Conservation (phyloP, 2,113 vertebrate genomes). For the Centropristis striata region DNA sequence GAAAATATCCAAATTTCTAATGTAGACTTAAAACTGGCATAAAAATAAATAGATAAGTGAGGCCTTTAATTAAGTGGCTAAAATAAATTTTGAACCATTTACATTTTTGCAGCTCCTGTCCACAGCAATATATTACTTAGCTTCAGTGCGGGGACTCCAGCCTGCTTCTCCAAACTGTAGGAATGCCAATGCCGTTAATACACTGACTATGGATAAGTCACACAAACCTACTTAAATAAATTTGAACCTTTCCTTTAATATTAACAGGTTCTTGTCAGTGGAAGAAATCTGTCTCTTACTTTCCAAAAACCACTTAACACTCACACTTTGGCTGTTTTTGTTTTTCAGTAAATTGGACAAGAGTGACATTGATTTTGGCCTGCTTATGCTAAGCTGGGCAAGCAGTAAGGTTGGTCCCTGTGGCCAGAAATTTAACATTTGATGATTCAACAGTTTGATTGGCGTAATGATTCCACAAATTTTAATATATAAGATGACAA, state of each 20-base stretch:
- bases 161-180: no score
- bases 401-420: background rate
- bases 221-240: no score
- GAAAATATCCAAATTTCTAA: no score
- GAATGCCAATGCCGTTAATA: no score
- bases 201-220: no score
- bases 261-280: background rate
- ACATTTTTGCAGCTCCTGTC: no score
- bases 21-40: no score
- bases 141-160: no score
- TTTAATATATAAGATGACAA: slow-evolving; percentile 38
- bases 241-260: background rate
- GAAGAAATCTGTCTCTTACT: slow-evolving; percentile 14
- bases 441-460: slow-evolving; percentile 18
- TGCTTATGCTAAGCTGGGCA: background rate
- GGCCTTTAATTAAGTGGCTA: no score
- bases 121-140: no score
- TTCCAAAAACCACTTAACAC: slow-evolving; percentile 34
- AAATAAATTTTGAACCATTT: no score
- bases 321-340: slow-evolving; percentile 17
- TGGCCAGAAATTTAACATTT: slow-evolving; percentile 4
- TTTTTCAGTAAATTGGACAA: slow-evolving; percentile 37
- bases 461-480: slow-evolving; percentile 30
- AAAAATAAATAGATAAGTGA: no score
- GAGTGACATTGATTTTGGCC: slow-evolving; percentile 30